A percentile compares a stretch with the other conserved stretches of the same genome.
phyloP scores from a whole-genome alignment of 1,140 invertebrate species.

The Macrotrachela quadricornifera region DNA sequence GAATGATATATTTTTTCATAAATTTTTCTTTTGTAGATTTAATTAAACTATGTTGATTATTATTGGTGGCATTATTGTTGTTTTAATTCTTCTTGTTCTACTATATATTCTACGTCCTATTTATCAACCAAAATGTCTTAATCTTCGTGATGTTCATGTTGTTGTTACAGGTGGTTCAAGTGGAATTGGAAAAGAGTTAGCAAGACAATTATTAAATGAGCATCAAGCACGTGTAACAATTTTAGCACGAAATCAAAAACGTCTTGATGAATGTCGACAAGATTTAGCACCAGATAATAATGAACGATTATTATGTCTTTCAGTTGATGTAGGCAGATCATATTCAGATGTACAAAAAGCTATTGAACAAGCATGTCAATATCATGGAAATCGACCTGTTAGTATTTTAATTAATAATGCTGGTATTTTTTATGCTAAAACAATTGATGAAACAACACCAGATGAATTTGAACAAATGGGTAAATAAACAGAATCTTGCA shows the following conservation, averaged over 20 bases:
- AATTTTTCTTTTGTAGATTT: too few species aligned
- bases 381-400: neutral
- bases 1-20: too few species aligned
- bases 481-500: too few species aligned
- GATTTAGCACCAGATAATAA: too few species aligned
- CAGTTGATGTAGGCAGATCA: too few species aligned
- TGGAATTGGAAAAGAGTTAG: slow-evolving; percentile 2
- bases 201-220: neutral
- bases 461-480: neutral
- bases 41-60: too few species aligned
- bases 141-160: slow-evolving; percentile 2
- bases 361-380: too few species aligned
- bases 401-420: slow-evolving; percentile 9
- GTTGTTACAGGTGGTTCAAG: slow-evolving; percentile 8
- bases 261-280: neutral
- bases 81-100: too few species aligned
- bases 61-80: too few species aligned
- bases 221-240: slow-evolving; percentile 4
- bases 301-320: too few species aligned
- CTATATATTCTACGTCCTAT: too few species aligned
- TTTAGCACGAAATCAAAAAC: neutral
- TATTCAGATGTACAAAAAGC: too few species aligned
- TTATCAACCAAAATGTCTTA: neutral
- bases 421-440: slow-evolving; percentile 1
- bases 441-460: neutral